These are phyloP conservation scores for Sporophila hypoxantha DNA, from an alignment of 2,113 vertebrate genomes.

Conservation along the genomic window DNA sequence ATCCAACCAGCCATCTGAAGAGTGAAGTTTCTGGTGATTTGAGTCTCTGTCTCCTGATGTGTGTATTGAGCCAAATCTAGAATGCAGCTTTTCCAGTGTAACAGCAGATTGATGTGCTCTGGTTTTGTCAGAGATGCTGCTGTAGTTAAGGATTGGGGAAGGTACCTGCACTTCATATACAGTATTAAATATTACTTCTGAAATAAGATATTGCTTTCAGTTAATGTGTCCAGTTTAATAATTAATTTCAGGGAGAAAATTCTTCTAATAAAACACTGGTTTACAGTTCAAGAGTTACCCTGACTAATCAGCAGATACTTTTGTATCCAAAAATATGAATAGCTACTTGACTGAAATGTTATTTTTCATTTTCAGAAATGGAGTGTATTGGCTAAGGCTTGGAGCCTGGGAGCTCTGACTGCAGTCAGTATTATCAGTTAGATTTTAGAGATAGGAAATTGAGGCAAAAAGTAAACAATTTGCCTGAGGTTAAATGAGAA, in stretches of 20 bases:
- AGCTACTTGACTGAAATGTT: not conserved
- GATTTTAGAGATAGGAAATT: not conserved
- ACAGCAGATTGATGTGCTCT: not conserved
- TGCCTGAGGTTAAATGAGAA: not conserved
- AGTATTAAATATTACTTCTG: not conserved
- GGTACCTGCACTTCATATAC: not conserved
- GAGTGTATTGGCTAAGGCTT: not conserved
- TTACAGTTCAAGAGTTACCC: not conserved
- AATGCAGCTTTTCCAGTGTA: not conserved
- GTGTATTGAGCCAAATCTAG: not conserved
- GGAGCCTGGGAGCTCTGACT: not conserved
- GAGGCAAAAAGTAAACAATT: slow-evolving; percentile 1
- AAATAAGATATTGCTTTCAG: not conserved
- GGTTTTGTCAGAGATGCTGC: not conserved
- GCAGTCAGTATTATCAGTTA: not conserved
- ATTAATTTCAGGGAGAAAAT: not conserved
- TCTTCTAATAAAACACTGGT: not conserved
- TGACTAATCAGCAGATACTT: not conserved
- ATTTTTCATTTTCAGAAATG: not conserved
- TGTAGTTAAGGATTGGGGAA: not conserved
- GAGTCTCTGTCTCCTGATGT: not conserved
- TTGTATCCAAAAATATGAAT: not conserved
- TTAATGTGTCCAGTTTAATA: not conserved
- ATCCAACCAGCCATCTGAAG: not conserved
- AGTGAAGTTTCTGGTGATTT: not conserved